A percentile compares a stretch with the other conserved stretches of the same genome.
These are phyloP conservation scores for Lasioglossum oenotherae DNA, from an alignment of 2,888 invertebrate genomes.

Conservation along the genomic window DNA sequence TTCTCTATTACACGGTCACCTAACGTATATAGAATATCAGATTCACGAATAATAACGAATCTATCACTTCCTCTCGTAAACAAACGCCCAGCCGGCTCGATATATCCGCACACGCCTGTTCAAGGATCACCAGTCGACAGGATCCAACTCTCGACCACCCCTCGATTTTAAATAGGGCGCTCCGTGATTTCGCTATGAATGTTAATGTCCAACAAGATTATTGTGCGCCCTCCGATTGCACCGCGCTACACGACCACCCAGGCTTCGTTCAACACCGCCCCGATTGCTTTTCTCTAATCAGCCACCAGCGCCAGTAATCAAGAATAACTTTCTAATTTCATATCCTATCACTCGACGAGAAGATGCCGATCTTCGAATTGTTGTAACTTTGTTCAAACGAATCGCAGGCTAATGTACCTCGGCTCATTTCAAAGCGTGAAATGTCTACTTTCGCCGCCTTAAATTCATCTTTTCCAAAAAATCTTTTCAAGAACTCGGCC, in stretches of 20 bases:
- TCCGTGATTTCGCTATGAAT: conserved; percentile 35
- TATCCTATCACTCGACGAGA: neutral
- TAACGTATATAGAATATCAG: conserved; percentile 75
- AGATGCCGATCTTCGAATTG: neutral
- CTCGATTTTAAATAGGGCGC: conserved; percentile 32
- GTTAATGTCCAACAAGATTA: conserved; percentile 33
- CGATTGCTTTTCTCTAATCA: neutral
- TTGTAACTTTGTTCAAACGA: neutral
- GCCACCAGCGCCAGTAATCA: neutral
- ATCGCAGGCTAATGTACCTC: neutral
- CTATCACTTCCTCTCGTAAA: conserved; percentile 71
- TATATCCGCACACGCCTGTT: neutral
- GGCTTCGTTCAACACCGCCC: neutral
- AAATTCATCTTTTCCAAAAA: neutral
- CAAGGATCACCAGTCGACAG: neutral
- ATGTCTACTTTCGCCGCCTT: neutral
- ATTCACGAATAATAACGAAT: conserved; percentile 79
- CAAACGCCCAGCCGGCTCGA: conserved; percentile 40
- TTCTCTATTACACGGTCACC: conserved; percentile 81
- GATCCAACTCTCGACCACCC: neutral
- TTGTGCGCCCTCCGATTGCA: neutral
- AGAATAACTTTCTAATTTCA: neutral
- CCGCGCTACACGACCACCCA: neutral
- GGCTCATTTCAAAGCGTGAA: neutral
- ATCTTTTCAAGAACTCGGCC: no score